A percentile compares a stretch with the other conserved stretches of the same genome.
Conservation (phyloP, 2,888 invertebrate species). For the Colostygia pectinataria region DNA sequence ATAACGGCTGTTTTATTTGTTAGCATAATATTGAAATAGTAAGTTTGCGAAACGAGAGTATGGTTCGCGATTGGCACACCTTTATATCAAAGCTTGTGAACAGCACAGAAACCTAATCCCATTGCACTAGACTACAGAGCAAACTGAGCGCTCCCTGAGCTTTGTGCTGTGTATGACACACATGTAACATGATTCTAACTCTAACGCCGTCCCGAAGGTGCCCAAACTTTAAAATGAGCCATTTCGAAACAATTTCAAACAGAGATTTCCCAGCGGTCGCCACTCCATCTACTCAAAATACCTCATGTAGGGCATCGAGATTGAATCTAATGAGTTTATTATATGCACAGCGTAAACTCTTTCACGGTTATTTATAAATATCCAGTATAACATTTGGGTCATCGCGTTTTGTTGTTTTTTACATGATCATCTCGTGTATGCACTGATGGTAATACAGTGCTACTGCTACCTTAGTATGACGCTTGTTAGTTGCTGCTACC, state of each 20-base stretch:
- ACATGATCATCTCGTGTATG: too few species aligned
- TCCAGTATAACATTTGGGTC: too few species aligned
- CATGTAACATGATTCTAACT: slow-evolving; percentile 34
- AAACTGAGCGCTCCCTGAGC: not conserved
- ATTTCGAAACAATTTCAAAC: slow-evolving; percentile 74
- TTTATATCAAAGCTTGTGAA: not conserved
- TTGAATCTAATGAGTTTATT: slow-evolving; percentile 40
- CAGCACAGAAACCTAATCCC: not conserved
- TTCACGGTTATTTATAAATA: too few species aligned
- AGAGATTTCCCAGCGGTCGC: slow-evolving; percentile 66
- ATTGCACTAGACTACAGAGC: slow-evolving; percentile 1
- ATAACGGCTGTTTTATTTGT: too few species aligned
- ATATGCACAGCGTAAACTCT: slow-evolving; percentile 20
- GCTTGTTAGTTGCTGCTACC: too few species aligned
- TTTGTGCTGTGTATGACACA: slow-evolving; percentile 13
- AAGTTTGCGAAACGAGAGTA: too few species aligned
- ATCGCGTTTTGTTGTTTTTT: too few species aligned
- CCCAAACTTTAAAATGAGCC: slow-evolving; percentile 65
- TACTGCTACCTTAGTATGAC: too few species aligned
- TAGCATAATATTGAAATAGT: too few species aligned
- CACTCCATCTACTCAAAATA: slow-evolving; percentile 40
- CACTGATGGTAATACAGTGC: too few species aligned
- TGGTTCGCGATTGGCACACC: not conserved
- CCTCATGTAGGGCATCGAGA: slow-evolving; percentile 41
- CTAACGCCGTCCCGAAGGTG: slow-evolving; percentile 40